phyloP scores from a whole-genome alignment of 2,888 invertebrate genomes.

The Tipula helvola region DNA sequence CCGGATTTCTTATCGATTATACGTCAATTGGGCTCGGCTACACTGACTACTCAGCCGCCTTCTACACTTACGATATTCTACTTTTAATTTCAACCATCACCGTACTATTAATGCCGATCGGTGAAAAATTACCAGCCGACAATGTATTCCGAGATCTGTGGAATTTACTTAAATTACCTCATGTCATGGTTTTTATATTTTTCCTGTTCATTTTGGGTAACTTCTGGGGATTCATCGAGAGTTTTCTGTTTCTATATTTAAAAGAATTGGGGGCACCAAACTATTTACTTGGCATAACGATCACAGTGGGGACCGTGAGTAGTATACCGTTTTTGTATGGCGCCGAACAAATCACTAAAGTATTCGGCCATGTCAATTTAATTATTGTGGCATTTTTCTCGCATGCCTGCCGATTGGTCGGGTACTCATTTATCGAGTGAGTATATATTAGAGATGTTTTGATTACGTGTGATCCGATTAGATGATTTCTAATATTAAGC shows the following conservation, averaged over 20 bases:
- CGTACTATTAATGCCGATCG: constrained; percentile 65
- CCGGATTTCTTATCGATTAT: constrained; percentile 63
- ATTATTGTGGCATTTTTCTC: constrained; percentile 76
- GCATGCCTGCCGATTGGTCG: constrained; percentile 67
- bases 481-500: neutral
- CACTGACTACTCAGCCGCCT: constrained; percentile 80
- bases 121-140: constrained; percentile 64
- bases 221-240: constrained; percentile 82
- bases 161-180: constrained; percentile 63
- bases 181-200: constrained; percentile 66
- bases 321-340: constrained; percentile 76
- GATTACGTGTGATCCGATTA: neutral
- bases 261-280: constrained; percentile 74
- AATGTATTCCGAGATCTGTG: constrained; percentile 63
- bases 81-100: constrained; percentile 59
- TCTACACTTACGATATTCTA: constrained; percentile 65
- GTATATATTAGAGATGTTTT: constrained; percentile 20
- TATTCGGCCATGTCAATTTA: constrained; percentile 70
- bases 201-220: constrained; percentile 73
- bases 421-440: constrained; percentile 78
- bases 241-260: constrained; percentile 74
- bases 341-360: constrained; percentile 68
- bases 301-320: constrained; percentile 72
- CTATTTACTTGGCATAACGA: constrained; percentile 66
- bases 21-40: constrained; percentile 45